Percentiles rank a stretch among this genome's conserved stretches.
Conservation (phyloP, 2,113 vertebrate genomes). For the Tachysurus vachellii region DNA sequence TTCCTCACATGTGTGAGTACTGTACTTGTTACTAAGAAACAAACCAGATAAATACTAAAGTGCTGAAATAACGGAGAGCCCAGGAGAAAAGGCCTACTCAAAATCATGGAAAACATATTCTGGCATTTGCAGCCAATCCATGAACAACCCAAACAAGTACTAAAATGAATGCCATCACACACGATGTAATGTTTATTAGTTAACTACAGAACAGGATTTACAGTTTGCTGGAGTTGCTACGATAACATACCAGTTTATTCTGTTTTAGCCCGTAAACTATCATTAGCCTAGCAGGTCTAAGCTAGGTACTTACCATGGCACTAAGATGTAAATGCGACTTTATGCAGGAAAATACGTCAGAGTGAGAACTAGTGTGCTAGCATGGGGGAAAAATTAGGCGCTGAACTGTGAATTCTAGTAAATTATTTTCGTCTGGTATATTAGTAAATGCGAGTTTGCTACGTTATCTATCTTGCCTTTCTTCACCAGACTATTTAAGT, state of each 20-base stretch:
- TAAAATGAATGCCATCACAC: not conserved
- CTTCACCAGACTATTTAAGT: not conserved
- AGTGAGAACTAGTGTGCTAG: not conserved
- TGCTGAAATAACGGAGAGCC: not conserved
- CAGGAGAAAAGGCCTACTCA: not conserved
- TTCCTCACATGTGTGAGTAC: not conserved
- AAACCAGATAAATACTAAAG: not conserved
- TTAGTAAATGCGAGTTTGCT: not conserved
- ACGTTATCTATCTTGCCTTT: not conserved
- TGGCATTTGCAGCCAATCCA: not conserved
- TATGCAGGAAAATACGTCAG: not conserved
- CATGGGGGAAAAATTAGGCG: no score
- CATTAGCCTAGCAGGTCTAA: not conserved
- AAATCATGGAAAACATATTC: not conserved
- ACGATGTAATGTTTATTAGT: not conserved
- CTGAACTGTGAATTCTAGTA: not conserved
- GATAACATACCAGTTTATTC: not conserved
- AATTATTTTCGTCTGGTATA: no score
- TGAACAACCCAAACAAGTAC: not conserved
- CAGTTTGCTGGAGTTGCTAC: not conserved
- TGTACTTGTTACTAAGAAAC: not conserved
- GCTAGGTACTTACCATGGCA: slow-evolving; percentile 15
- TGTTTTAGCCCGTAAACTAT: not conserved
- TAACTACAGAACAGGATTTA: not conserved
- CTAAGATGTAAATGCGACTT: not conserved